Evolutionary conservation across 2,113 vertebrate species (phyloP), one percentile per base, ranked within the genome.

Genomic region (Aix galericulata): DNA sequence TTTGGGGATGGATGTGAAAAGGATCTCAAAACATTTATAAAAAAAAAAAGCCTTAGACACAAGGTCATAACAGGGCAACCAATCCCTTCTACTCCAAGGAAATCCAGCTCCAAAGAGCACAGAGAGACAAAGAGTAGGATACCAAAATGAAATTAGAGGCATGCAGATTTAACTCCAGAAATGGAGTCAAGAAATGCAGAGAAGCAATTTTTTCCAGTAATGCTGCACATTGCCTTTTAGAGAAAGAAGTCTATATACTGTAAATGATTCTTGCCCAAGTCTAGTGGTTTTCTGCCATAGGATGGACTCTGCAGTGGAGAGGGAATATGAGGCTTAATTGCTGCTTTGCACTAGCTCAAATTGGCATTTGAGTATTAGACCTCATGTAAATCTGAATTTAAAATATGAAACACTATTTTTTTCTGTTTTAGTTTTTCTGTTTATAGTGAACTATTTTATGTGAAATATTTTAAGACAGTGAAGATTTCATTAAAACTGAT

Each of bases 281-380:
- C 72, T 80, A 36, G 12, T 56, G 32, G 8, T 72, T 94, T 77
- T 75, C 66, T 90, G 52, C 38, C 11, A 10, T n/a, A 13, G 46
- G 27, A 68, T 73, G 46, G 7, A 48, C 13, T 77, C 46, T 11
- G 4, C 16, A 48, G 3, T 27, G 44, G 6, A 8, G 20, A 78
- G 21, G 11, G 52, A 83, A 27, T 55, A 52, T 68, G 76, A 79
- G 6, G 13, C 17, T 75, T 86, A 87, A 56, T 82, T 60, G 31
- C 26, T 74, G 21, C 7, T 79, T 68, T 84, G 14, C 86, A 26
- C 48, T 10, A 4, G 15, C 36, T 91, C 0, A 0, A 58, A 9
- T 10, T 60, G 73, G n/a, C 29, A 71, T 52, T 4, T 52, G 42
- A 82, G 58, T 75, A 62, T 69, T 82, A 59, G 78, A 74, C 13